Evolutionary conservation across 2,888 invertebrate species (phyloP).

Genomic region (Timandra comae): DNA sequence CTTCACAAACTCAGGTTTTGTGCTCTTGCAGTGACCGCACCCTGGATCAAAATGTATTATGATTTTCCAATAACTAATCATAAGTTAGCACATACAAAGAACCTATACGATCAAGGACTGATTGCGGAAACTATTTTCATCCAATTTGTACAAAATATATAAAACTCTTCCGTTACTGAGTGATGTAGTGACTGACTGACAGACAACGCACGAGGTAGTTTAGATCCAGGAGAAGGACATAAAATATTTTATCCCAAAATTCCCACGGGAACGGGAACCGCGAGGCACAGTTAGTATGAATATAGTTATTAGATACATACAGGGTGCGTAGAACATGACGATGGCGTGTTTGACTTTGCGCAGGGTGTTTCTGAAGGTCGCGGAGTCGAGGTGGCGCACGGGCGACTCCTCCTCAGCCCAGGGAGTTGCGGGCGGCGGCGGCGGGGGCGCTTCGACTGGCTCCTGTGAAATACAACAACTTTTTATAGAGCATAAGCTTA

Average conservation of each 20-base stretch:
- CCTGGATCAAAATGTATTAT: constrained; percentile 66
- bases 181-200: too few species aligned
- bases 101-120: too few species aligned
- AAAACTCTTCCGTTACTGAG: too few species aligned
- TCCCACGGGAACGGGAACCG: too few species aligned
- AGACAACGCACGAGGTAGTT: too few species aligned
- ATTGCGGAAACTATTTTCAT: too few species aligned
- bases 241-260: too few species aligned
- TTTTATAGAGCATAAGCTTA: too few species aligned
- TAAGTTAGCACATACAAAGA: background rate
- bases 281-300: too few species aligned
- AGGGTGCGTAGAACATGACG: constrained; percentile 95
- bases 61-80: background rate
- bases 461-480: too few species aligned
- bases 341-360: constrained; percentile 92
- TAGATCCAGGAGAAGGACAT: too few species aligned
- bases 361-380: constrained; percentile 83
- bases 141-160: too few species aligned
- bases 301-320: constrained; percentile 80
- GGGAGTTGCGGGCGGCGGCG: constrained; percentile 86
- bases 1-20: constrained; percentile 84
- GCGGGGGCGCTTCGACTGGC: constrained; percentile 89
- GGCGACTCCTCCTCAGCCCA: constrained; percentile 87
- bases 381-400: constrained; percentile 85
- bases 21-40: constrained; percentile 94